These are phyloP conservation scores for Naja naja DNA, from an alignment of 2,113 vertebrate genomes.

Conservation along the genomic window DNA sequence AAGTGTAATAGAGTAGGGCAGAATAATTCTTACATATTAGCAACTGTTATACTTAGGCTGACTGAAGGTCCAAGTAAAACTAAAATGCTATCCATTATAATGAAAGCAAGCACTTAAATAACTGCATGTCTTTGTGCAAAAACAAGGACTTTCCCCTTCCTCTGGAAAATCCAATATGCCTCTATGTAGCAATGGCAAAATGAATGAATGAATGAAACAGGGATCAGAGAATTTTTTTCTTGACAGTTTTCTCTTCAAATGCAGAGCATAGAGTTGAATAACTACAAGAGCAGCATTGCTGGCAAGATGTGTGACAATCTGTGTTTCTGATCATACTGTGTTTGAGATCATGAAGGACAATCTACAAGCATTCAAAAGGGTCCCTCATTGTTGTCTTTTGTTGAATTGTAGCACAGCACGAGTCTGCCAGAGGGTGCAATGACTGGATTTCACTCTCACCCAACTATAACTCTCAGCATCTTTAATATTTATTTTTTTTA, in stretches of 20 bases:
- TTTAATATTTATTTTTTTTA: too few relatives aligned
- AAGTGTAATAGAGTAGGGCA: slow-evolving; percentile 40
- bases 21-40: slow-evolving; percentile 55
- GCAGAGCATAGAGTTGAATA: slow-evolving; percentile 21
- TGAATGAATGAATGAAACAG: slow-evolving; percentile 32
- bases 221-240: slow-evolving; percentile 52
- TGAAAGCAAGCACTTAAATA: slow-evolving; percentile 48
- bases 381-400: not conserved
- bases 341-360: too few relatives aligned
- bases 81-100: slow-evolving; percentile 38
- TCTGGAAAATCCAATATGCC: slow-evolving; percentile 60
- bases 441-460: not conserved
- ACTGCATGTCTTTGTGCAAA: slow-evolving; percentile 50
- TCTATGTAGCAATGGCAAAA: not conserved
- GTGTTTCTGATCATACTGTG: not conserved
- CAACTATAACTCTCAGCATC: not conserved
- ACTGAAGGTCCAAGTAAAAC: slow-evolving; percentile 40
- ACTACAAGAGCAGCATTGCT: slow-evolving; percentile 24
- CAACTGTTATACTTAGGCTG: slow-evolving; percentile 41
- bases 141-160: slow-evolving; percentile 45
- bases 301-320: not conserved
- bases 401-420: not conserved
- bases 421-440: not conserved
- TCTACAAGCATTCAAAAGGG: not conserved
- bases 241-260: slow-evolving; percentile 44